phyloP scores from a whole-genome alignment of 2,113 vertebrate species.

The Phylloscopus whistleri region DNA sequence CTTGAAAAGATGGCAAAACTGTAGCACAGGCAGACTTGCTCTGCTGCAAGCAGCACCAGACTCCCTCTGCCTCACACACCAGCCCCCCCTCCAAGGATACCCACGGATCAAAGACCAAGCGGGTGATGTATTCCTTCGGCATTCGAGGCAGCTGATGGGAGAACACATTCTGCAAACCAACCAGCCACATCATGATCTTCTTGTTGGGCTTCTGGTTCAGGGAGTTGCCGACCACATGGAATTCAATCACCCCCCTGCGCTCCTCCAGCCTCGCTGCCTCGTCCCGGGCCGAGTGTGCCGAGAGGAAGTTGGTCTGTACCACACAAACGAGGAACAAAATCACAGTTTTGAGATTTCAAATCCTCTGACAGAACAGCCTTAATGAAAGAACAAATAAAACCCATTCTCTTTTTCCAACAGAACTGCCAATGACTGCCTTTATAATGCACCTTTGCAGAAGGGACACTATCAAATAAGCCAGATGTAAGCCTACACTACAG shows the following conservation, averaged over 20 bases:
- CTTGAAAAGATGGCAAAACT: background rate
- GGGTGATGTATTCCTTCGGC: slow-evolving; percentile 98
- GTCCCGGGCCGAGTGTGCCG: slow-evolving; percentile 91
- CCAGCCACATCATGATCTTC: slow-evolving; percentile 97
- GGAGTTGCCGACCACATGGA: slow-evolving; percentile 96
- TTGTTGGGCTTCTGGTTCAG: slow-evolving; percentile 96
- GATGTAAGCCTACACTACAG: background rate
- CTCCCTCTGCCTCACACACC: background rate
- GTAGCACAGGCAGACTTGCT: background rate
- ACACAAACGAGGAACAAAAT: background rate
- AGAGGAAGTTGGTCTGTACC: slow-evolving; percentile 89
- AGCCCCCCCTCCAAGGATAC: slow-evolving; percentile 38
- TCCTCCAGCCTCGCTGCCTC: slow-evolving; percentile 94
- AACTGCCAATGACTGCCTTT: background rate
- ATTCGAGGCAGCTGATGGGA: slow-evolving; percentile 97
- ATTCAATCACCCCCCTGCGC: slow-evolving; percentile 93
- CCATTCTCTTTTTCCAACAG: background rate
- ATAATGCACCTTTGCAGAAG: background rate
- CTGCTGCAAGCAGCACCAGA: background rate
- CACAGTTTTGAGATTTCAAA: background rate
- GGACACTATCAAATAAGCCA: background rate
- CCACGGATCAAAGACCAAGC: slow-evolving; percentile 96
- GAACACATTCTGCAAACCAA: slow-evolving; percentile 97
- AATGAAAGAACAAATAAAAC: background rate
- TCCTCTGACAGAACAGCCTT: background rate